Evolutionary conservation across 2,888 invertebrate species (phyloP).

Genomic region (Auanema sp.): DNA sequence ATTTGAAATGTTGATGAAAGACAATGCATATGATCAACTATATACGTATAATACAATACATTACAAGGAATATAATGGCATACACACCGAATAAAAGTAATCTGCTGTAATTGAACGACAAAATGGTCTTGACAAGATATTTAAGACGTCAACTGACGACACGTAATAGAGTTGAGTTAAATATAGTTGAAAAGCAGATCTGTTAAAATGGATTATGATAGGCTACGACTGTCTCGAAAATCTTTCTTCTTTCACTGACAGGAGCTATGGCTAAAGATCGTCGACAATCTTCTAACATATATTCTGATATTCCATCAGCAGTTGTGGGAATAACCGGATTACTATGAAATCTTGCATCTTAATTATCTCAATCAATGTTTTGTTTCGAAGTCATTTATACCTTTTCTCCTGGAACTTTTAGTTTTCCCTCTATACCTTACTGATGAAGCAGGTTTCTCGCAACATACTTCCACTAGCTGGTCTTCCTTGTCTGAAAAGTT

Average conservation of each 20-base stretch:
- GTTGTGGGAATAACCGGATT: conserved; percentile 48
- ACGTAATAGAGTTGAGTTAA: too few relatives aligned
- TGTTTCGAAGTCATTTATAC: neutral
- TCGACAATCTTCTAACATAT: conserved; percentile 34
- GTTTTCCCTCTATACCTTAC: conserved; percentile 22
- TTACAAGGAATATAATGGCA: too few relatives aligned
- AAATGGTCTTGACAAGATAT: too few relatives aligned
- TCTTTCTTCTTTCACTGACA: conserved; percentile 59
- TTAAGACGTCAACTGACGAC: too few relatives aligned
- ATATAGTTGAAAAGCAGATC: neutral
- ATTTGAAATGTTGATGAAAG: too few relatives aligned
- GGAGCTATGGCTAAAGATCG: conserved; percentile 48
- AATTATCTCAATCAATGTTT: conserved; percentile 2
- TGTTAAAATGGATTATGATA: conserved; percentile 54
- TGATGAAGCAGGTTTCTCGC: conserved; percentile 23
- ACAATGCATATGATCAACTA: too few relatives aligned
- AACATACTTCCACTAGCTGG: conserved; percentile 16
- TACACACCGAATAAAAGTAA: too few relatives aligned
- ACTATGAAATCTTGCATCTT: conserved; percentile 60
- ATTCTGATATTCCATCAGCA: conserved; percentile 29
- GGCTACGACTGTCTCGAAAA: conserved; percentile 61
- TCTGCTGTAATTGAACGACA: too few relatives aligned
- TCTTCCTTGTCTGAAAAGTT: conserved; percentile 20
- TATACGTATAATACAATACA: too few relatives aligned
- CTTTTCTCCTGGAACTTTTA: conserved; percentile 11